A percentile compares a stretch with the other conserved stretches of the same genome.
phyloP scores from a whole-genome alignment of 2,113 vertebrate species.

The Australoheros scitulus region DNA sequence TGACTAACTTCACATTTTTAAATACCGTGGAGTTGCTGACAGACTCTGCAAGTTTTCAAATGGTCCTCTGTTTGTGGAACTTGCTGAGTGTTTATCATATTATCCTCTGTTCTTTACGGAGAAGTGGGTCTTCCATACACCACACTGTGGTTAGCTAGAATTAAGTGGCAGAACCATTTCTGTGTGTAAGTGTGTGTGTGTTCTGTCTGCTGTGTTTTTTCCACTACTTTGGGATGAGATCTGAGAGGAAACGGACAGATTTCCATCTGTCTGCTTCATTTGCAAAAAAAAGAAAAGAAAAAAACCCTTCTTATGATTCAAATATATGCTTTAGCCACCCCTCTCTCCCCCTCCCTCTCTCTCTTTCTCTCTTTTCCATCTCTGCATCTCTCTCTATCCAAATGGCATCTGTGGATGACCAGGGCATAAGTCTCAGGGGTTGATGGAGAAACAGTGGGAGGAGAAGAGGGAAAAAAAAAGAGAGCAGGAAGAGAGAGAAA shows the following conservation, averaged over 20 bases:
- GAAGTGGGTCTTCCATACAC: constrained; percentile 25
- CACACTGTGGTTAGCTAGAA: constrained; percentile 55
- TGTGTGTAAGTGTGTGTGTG: constrained; percentile 11
- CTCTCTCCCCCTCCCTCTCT: constrained; percentile 36
- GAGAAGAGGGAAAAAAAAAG: constrained; percentile 25
- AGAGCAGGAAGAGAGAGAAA: constrained; percentile 35
- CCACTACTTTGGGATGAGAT: constrained; percentile 77
- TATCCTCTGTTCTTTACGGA: constrained; percentile 59
- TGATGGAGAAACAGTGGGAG: constrained; percentile 48
- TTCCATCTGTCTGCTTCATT: constrained; percentile 84
- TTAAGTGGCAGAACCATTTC: constrained; percentile 49
- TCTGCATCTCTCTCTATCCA: constrained; percentile 75
- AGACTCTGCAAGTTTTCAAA: constrained; percentile 42
- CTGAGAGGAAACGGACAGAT: constrained; percentile 76
- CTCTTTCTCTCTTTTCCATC: constrained; percentile 5
- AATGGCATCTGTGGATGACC: constrained; percentile 94
- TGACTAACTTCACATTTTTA: constrained; percentile 7
- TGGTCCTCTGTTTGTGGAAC: constrained; percentile 34
- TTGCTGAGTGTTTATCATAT: constrained; percentile 59
- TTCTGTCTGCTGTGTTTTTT: constrained; percentile 51
- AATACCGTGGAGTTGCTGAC: constrained; percentile 13
- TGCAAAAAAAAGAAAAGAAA: constrained; percentile 63
- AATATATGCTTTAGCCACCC: constrained; percentile 85
- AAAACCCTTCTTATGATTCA: constrained; percentile 81
- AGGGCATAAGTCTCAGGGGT: constrained; percentile 85